Base-by-base conservation (phyloP, 2,113 vertebrate genomes). In the Megaceryle maxima region DNA sequence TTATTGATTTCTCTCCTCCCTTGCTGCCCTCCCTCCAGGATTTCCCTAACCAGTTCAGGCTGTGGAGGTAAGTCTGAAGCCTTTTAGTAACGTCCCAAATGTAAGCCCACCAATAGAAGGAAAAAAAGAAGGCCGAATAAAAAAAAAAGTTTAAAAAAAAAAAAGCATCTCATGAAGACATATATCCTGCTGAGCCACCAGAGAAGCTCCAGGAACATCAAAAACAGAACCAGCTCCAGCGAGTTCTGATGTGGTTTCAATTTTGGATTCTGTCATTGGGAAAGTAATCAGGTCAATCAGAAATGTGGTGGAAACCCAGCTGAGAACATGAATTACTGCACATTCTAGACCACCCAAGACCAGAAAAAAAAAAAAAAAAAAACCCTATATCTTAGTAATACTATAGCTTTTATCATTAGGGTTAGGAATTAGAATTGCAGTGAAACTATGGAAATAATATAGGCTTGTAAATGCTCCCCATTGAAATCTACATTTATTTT, bases 271-370 rank as follows among this genome's bases (percentile, higher is more conserved):
- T 96, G 96, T 95, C 96, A 96, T 96, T 97, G 96, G 95, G 96
- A 96, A 97, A 96, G 91, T 91, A 96, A 97, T 96, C 96, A 96
- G 96, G 96, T 96, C 96, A 97, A 96, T 97, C 96, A 97, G 83
- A 97, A 96, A 96, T 95, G 96, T 92, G 95, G 96, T 97, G 81
- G 96, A 97, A 97, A 94, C 67, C 95, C 95, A 96, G 95, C 96
- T 96, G 96, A 97, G 96, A 97, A 97, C 96, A 97, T 91, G 96
- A 96, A 97, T 97, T 95, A 96, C 96, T 92, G 95, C 88, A 94
- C 77, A 96, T 95, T 95, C 87, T 96, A 92, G 96, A 96, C 96
- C 96, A 96, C 96, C 96, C 96, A 97, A 91, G 96, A 96, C 95
- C 80, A 90, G 66, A 93, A 91, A 78, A 81, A 12, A 81, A 93